Evolutionary conservation across 2,888 invertebrate genomes (phyloP).

Genomic region (Proisotoma minuta): DNA sequence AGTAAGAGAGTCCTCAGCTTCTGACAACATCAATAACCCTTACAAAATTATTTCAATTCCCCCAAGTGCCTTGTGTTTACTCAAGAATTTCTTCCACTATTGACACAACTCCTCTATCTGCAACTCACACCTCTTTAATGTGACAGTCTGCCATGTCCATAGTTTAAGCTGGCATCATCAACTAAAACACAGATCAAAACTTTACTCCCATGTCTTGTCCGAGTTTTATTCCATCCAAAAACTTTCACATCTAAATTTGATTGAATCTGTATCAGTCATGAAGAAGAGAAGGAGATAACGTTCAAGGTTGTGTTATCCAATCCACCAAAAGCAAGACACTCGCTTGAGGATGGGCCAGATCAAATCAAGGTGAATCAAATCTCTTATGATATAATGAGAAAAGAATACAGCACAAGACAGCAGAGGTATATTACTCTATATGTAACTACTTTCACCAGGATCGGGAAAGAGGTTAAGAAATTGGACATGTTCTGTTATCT

Average conservation of each 20-base stretch:
- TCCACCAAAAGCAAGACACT: too few relatives aligned
- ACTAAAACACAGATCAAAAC: conserved; percentile 15
- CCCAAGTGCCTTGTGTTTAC: conserved; percentile 40
- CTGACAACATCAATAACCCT: conserved; percentile 44
- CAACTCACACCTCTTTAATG: conserved; percentile 16
- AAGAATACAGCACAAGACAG: too few relatives aligned
- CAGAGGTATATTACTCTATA: too few relatives aligned
- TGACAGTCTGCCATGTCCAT: neutral
- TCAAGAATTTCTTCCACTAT: conserved; percentile 22
- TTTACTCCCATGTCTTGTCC: neutral
- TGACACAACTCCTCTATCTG: conserved; percentile 17
- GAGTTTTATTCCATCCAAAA: neutral
- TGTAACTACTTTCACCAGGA: too few relatives aligned
- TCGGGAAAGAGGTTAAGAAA: too few relatives aligned
- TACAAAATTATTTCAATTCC: conserved; percentile 43
- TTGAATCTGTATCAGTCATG: neutral
- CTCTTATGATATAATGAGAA: too few relatives aligned
- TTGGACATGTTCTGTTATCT: too few relatives aligned
- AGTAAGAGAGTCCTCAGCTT: conserved; percentile 22
- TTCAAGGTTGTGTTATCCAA: too few relatives aligned
- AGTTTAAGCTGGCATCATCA: neutral
- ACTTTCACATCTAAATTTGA: conserved; percentile 1
- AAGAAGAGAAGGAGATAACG: too few relatives aligned
- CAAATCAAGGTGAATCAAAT: conserved; percentile 2
- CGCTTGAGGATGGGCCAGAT: neutral